These are phyloP conservation scores for Sclerodermus sp. DNA, from an alignment of 2,888 invertebrate species.

Conservation along the genomic window DNA sequence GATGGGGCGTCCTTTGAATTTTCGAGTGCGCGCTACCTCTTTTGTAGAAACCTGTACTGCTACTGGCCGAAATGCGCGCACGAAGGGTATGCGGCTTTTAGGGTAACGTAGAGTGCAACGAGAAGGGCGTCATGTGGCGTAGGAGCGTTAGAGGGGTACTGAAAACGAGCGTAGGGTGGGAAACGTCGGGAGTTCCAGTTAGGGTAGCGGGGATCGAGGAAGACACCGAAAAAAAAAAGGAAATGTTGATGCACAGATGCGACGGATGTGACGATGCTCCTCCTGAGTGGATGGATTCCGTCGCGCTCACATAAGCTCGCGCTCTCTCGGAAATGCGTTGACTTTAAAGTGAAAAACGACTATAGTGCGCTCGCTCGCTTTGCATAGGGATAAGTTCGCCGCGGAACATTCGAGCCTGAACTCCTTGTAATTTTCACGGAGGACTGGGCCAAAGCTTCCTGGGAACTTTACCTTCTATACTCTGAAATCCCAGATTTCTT, in stretches of 20 bases:
- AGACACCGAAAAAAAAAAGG: conserved; percentile 23
- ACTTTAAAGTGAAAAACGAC: conserved; percentile 19
- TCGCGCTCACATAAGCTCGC: not conserved
- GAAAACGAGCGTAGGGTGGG: too few species aligned
- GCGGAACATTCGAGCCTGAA: conserved; percentile 26
- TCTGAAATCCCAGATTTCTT: too few species aligned
- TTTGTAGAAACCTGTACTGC: conserved; percentile 22
- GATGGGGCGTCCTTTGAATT: conserved; percentile 18
- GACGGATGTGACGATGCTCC: conserved; percentile 47
- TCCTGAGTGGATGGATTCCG: conserved; percentile 19
- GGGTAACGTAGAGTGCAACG: not conserved
- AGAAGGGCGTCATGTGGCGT: conserved; percentile 18
- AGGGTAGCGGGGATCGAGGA: not conserved
- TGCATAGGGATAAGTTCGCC: conserved; percentile 29
- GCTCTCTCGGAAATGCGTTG: not conserved
- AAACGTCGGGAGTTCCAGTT: too few species aligned
- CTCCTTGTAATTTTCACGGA: conserved; percentile 1
- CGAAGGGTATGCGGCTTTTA: conserved; percentile 2
- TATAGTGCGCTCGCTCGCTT: not conserved
- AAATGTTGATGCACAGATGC: conserved; percentile 52
- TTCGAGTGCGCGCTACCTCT: conserved; percentile 20
- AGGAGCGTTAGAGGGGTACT: conserved; percentile 9
- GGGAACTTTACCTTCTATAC: too few species aligned
- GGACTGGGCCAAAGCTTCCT: too few species aligned
- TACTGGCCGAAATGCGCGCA: conserved; percentile 5